phyloP scores from a whole-genome alignment of 2,113 vertebrate species.

The Scartelaos histophorus region DNA sequence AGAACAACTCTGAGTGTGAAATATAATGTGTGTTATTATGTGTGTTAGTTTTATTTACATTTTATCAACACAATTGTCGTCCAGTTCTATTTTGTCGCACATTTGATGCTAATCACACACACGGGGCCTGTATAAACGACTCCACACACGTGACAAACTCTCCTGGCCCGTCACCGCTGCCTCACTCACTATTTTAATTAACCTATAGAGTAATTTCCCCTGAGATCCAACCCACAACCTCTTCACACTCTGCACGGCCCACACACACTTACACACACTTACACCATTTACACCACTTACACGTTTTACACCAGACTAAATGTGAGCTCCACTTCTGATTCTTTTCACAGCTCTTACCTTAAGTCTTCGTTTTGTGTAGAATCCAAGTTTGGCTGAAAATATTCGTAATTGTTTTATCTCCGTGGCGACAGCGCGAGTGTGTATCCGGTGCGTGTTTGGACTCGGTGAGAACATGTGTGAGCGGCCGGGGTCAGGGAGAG shows the following conservation, averaged over 20 bases:
- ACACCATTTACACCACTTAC: background rate
- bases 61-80: background rate
- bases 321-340: background rate
- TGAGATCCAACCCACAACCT: slow-evolving; percentile 49
- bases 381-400: slow-evolving; percentile 9
- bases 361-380: background rate
- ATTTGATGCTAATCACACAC: too few species aligned
- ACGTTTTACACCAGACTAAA: background rate
- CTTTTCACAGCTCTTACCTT: slow-evolving; percentile 49
- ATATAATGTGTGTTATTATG: too few species aligned
- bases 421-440: slow-evolving; percentile 49
- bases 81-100: background rate
- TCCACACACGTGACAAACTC: slow-evolving; percentile 14
- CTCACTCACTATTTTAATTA: slow-evolving; percentile 45
- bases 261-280: slow-evolving; percentile 14
- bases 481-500: slow-evolving; percentile 69
- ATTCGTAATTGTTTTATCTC: slow-evolving; percentile 22
- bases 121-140: background rate
- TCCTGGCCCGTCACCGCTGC: slow-evolving; percentile 3
- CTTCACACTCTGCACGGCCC: slow-evolving; percentile 51
- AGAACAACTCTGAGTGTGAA: too few species aligned
- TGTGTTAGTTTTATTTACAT: too few species aligned
- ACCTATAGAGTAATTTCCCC: slow-evolving; percentile 65
- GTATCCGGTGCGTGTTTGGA: slow-evolving; percentile 47
- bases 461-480: slow-evolving; percentile 53